These are phyloP conservation scores for Delichon dasypus DNA, from an alignment of 2,797 vertebrate species.

Conservation along the genomic window DNA sequence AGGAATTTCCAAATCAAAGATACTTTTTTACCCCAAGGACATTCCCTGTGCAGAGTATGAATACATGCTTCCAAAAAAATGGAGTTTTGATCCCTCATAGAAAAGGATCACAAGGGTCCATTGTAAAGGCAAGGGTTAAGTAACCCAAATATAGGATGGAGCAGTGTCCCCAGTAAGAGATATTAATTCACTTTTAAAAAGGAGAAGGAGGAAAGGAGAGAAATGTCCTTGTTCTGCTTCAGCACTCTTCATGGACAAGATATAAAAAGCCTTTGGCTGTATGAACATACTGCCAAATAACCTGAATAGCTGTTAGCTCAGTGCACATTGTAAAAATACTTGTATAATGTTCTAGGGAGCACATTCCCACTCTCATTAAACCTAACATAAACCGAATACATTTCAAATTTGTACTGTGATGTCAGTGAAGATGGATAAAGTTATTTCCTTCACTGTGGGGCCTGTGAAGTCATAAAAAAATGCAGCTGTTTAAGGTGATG, in stretches of 20 bases:
- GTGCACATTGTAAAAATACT: neutral
- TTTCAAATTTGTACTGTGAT: neutral
- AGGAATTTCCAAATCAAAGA: slow-evolving; percentile 12
- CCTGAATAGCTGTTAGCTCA: neutral
- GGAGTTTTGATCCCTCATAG: neutral
- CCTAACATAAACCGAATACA: neutral
- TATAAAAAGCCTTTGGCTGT: slow-evolving; percentile 13
- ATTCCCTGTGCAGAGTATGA: neutral
- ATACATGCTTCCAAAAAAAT: neutral
- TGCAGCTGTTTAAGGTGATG: neutral
- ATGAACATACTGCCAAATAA: neutral
- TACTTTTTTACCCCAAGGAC: neutral
- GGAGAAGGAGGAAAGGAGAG: slow-evolving; percentile 9
- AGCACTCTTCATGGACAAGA: neutral
- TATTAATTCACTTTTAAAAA: neutral
- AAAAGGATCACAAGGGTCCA: neutral
- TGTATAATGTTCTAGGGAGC: neutral
- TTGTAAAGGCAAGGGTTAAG: neutral
- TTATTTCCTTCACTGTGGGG: neutral
- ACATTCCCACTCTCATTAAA: neutral
- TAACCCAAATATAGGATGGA: neutral
- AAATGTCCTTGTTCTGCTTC: neutral
- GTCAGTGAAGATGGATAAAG: neutral
- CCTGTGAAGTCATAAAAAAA: neutral
- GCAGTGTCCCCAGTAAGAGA: neutral